Percentiles rank a stretch among this genome's conserved stretches.
These are phyloP conservation scores for Momotus momota DNA, from an alignment of 2,797 vertebrate species.

Conservation along the genomic window DNA sequence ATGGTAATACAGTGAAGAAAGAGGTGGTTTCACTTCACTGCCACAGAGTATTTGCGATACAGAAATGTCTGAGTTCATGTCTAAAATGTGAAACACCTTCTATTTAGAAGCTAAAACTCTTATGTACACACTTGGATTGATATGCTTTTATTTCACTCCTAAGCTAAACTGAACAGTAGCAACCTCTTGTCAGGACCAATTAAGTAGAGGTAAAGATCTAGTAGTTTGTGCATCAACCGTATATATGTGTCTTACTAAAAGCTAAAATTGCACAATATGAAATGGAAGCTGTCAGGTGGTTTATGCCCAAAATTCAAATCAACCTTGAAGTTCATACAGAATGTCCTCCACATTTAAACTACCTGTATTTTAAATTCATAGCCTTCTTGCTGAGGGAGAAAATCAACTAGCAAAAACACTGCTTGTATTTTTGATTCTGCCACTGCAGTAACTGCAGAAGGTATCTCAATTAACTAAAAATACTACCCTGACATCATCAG, in stretches of 20 bases:
- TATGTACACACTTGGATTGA: neutral
- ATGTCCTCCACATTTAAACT: neutral
- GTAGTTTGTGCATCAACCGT: neutral
- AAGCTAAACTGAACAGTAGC: slow-evolving; percentile 5
- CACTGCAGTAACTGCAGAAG: neutral
- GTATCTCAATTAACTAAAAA: neutral
- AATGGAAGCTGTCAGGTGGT: neutral
- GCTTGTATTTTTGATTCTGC: neutral
- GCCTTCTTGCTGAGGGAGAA: neutral
- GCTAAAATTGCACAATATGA: slow-evolving; percentile 19
- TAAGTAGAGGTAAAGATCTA: neutral
- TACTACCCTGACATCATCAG: neutral
- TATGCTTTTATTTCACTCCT: slow-evolving; percentile 1
- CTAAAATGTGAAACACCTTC: neutral
- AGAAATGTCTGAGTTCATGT: neutral
- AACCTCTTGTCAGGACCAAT: slow-evolving; percentile 60
- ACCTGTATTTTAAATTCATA: slow-evolving; percentile 15
- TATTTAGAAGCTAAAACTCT: neutral
- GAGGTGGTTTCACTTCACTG: neutral
- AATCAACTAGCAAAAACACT: neutral
- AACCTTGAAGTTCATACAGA: slow-evolving; percentile 25
- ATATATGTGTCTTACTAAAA: slow-evolving; percentile 1
- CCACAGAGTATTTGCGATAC: neutral
- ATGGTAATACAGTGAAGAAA: neutral
- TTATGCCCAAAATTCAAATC: slow-evolving; percentile 37